These are phyloP conservation scores for Oxytorus armatus DNA, from an alignment of 2,888 invertebrate species.

Conservation along the genomic window DNA sequence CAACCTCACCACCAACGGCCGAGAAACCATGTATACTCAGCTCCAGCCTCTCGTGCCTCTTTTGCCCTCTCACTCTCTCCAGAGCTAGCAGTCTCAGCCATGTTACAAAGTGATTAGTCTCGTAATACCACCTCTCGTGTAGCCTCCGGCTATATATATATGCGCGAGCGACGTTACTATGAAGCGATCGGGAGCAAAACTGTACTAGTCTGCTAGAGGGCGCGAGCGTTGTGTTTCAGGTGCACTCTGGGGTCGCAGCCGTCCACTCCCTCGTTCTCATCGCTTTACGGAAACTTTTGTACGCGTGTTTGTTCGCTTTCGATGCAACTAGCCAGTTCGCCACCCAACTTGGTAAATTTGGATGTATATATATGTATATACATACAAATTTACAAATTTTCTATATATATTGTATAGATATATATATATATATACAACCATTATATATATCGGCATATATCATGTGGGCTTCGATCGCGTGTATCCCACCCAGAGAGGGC, in stretches of 20 bases:
- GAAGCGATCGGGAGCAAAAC: conserved; percentile 63
- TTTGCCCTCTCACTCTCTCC: conserved; percentile 50
- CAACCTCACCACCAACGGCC: conserved; percentile 39
- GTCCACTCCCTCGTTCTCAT: too few relatives aligned
- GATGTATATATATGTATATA: conserved; percentile 9
- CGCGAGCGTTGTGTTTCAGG: conserved; percentile 36
- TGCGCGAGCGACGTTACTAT: conserved; percentile 61
- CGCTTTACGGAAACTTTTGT: conserved; percentile 61
- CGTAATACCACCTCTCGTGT: conserved; percentile 76
- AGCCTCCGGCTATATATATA: conserved; percentile 61
- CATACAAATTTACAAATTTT: too few relatives aligned
- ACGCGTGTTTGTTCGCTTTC: conserved; percentile 8
- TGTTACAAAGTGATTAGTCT: conserved; percentile 81
- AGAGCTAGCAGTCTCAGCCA: conserved; percentile 69
- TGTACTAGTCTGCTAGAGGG: conserved; percentile 49
- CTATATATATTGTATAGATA: too few relatives aligned
- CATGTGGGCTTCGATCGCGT: conserved; percentile 58
- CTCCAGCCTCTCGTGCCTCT: conserved; percentile 18
- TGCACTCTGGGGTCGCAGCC: conserved; percentile 64
- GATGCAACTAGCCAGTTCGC: conserved; percentile 45
- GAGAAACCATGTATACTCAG: conserved; percentile 49
- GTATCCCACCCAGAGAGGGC: conserved; percentile 46
- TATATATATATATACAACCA: not conserved
- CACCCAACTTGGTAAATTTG: conserved; percentile 7
- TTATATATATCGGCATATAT: conserved; percentile 35